A percentile compares a stretch with the other conserved stretches of the same genome.
Evolutionary conservation across 2,113 vertebrate species (phyloP).

Genomic region (Malaclemys terrapin): DNA sequence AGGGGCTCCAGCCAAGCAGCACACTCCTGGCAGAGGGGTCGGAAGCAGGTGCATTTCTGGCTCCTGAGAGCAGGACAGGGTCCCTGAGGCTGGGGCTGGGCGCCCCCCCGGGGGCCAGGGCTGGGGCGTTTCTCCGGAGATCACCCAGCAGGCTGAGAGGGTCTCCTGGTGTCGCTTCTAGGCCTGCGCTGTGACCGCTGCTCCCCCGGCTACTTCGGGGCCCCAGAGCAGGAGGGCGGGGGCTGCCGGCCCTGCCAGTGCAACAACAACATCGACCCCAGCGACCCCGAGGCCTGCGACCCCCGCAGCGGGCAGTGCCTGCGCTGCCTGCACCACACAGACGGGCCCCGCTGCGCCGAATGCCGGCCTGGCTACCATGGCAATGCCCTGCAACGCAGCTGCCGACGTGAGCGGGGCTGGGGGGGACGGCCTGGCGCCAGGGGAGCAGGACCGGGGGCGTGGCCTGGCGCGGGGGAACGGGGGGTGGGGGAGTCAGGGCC

Average conservation of each 20-base stretch:
- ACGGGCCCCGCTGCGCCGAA: conserved; percentile 78
- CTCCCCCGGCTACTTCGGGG: conserved; percentile 86
- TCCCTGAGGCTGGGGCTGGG: background rate
- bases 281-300: conserved; percentile 86
- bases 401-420: conserved; percentile 78
- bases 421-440: background rate
- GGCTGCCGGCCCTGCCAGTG: conserved; percentile 86
- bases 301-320: conserved; percentile 83
- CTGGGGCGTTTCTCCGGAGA: fast-evolving
- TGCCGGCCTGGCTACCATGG: conserved; percentile 86
- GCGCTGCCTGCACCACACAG: conserved; percentile 85
- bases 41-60: background rate
- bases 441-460: background rate
- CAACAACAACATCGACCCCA: conserved; percentile 86
- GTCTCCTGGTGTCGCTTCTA: background rate
- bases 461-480: no score
- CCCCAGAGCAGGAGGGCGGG: conserved; percentile 75
- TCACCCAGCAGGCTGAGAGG: background rate
- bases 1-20: no score
- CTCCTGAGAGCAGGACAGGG: no score
- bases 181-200: conserved; percentile 87
- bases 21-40: no score
- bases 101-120: fast-evolving
- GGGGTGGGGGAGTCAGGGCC: no score
- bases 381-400: conserved; percentile 85